Evolutionary conservation across 2,113 vertebrate genomes (phyloP), one percentile per base, ranked within the genome.

Genomic region (Eretmochelys imbricata): DNA sequence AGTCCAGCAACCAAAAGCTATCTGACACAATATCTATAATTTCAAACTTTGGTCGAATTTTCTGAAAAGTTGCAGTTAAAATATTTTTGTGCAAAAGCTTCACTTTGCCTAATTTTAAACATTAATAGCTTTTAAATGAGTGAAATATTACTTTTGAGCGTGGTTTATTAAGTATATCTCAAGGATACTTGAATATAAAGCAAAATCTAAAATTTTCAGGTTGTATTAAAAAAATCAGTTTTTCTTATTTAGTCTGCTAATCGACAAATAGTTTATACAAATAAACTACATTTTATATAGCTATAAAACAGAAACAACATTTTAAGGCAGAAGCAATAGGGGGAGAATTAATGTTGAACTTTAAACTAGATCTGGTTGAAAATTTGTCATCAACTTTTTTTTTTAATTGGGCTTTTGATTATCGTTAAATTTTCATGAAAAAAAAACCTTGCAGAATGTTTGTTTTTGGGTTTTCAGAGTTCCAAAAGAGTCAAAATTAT

Each of bases 1-100:
- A 88, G 42, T 93, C 82, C 83, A 89, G 85, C 69, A 94, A 80
- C 69, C 94, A 92, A 55, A 88, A 85, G 51, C 59, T 81, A 62
- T 72, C 54, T 85, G 90, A 86, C 82, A 49, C 84, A 55, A 75
- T 42, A 8, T 7, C 16, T 92, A 48, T 62, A 62, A 20, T 83
- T 78, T 80, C 76, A 27, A 49, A 84, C 12, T 75, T 91, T 75
- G 79, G 9, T 51, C 93, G 17, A 82, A 8, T 49, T 53, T 53
- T 82, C 72, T 69, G 27, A 1, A 4, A 3, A 29, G 8, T 35
- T 49, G 51, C 29, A 62, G 2, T 80, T 89, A 51, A 92, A 92
- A 69, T 5, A 62, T 42, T 69, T 3, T 80, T 31, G 38, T 91
- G 82, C 22, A 82, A 7, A 89, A 92, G 38, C 48, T 87, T 89